phyloP scores from a whole-genome alignment of 1,140 invertebrate species.

The Hermetia illucens region DNA sequence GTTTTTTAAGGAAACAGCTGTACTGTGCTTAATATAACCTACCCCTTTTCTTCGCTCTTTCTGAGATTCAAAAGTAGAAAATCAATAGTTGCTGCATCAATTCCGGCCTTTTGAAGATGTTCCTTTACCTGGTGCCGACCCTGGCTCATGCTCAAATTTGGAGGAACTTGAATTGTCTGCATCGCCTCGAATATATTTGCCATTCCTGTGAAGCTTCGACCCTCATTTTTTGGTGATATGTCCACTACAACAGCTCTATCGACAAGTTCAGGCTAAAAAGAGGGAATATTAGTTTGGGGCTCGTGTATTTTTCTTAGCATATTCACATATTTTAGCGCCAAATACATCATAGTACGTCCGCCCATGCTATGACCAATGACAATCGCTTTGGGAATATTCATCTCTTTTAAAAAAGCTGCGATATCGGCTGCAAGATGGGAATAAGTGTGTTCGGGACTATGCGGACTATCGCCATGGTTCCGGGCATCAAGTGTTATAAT shows the following conservation, averaged over 20 bases:
- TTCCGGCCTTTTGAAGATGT: conserved; percentile 32
- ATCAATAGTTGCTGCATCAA: conserved; percentile 32
- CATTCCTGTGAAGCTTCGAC: conserved; percentile 47
- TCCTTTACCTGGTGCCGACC: conserved; percentile 43
- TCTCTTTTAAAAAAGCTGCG: conserved; percentile 37
- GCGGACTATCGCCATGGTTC: conserved; percentile 86
- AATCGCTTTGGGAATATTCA: conserved; percentile 40
- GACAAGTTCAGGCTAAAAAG: conserved; percentile 55
- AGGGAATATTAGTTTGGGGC: conserved; percentile 3
- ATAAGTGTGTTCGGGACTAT: conserved; percentile 55
- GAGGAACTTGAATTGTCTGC: conserved; percentile 39
- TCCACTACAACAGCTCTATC: conserved; percentile 72
- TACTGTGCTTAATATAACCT: too few species aligned
- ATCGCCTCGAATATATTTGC: conserved; percentile 49
- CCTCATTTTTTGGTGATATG: conserved; percentile 58
- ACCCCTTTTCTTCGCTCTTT: conserved; percentile 13
- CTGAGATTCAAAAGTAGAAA: conserved; percentile 36
- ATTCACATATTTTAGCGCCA: conserved; percentile 48
- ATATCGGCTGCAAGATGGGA: conserved; percentile 58
- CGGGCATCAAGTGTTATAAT: conserved; percentile 71
- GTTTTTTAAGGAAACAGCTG: too few species aligned
- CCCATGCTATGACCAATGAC: conserved; percentile 87
- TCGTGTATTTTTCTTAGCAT: neutral
- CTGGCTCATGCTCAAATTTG: conserved; percentile 44
- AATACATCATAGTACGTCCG: conserved; percentile 66